phyloP scores from a whole-genome alignment of 2,797 vertebrate genomes.

The Numenius phaeopus region DNA sequence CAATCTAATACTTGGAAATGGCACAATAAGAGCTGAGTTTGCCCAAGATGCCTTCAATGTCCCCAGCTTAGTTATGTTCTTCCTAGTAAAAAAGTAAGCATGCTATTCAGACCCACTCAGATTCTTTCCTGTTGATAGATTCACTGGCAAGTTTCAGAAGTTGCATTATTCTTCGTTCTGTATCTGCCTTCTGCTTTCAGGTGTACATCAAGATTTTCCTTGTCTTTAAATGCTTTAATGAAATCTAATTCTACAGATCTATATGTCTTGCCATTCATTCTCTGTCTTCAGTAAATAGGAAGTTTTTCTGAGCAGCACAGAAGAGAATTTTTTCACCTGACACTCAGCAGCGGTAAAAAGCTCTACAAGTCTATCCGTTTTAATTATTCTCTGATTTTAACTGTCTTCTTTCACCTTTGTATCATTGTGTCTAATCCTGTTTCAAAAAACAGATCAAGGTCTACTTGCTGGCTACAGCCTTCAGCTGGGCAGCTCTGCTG shows the following conservation, averaged over 20 bases:
- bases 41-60: background rate
- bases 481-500: background rate
- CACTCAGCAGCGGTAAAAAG: background rate
- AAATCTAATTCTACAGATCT: background rate
- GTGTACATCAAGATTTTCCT: background rate
- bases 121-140: accelerated
- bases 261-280: background rate
- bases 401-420: background rate
- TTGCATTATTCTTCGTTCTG: accelerated
- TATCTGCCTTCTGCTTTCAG: background rate
- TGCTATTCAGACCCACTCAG: accelerated
- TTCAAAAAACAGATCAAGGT: background rate
- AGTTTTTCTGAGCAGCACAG: background rate
- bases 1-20: background rate
- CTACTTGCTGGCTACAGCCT: background rate
- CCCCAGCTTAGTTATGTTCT: background rate
- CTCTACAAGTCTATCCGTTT: background rate
- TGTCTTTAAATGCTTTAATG: background rate
- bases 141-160: background rate
- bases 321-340: background rate
- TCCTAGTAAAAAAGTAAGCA: background rate
- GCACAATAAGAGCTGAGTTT: background rate
- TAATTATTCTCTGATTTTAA: background rate
- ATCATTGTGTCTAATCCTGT: background rate
- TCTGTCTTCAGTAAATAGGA: background rate